Conservation (phyloP, 1,140 invertebrate species). For the Drosophila seguyi region DNA sequence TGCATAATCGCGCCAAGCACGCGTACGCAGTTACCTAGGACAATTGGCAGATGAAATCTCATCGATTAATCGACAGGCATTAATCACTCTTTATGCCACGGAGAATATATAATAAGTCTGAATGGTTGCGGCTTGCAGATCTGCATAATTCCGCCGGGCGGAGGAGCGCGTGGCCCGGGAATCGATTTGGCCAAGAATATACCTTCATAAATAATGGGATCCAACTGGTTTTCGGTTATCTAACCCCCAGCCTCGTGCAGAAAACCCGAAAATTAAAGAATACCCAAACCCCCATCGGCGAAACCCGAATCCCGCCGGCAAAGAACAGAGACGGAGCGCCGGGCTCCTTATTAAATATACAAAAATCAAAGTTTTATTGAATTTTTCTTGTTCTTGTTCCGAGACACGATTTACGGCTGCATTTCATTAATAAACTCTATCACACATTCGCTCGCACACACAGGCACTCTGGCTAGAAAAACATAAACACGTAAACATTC, state of each 20-base stretch:
- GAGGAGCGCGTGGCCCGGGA: conserved; percentile 26
- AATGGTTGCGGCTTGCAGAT: conserved; percentile 31
- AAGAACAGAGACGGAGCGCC: conserved; percentile 35
- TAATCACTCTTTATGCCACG: conserved; percentile 26
- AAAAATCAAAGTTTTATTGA: conserved; percentile 45
- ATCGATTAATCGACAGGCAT: conserved; percentile 32
- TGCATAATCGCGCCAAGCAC: conserved; percentile 62
- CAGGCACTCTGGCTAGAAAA: conserved; percentile 39
- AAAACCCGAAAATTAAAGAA: conserved; percentile 17
- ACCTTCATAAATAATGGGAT: conserved; percentile 54
- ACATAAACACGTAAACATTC: conserved; percentile 52
- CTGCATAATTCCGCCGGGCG: conserved; percentile 39
- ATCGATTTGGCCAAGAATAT: conserved; percentile 15
- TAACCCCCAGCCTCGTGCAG: conserved; percentile 30
- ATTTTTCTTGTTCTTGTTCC: conserved; percentile 51
- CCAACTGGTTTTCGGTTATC: conserved; percentile 60
- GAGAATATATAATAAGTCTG: conserved; percentile 7
- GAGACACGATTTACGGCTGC: conserved; percentile 61
- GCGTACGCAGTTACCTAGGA: conserved; percentile 19
- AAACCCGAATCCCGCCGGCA: conserved; percentile 26
- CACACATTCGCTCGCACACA: conserved; percentile 26
- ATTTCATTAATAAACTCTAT: conserved; percentile 59
- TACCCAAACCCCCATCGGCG: background rate
- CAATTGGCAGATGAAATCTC: conserved; percentile 5
- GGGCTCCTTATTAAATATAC: conserved; percentile 37